Evolutionary conservation across 2,888 invertebrate genomes (phyloP).

Genomic region (Hirtodrosophila confusa): DNA sequence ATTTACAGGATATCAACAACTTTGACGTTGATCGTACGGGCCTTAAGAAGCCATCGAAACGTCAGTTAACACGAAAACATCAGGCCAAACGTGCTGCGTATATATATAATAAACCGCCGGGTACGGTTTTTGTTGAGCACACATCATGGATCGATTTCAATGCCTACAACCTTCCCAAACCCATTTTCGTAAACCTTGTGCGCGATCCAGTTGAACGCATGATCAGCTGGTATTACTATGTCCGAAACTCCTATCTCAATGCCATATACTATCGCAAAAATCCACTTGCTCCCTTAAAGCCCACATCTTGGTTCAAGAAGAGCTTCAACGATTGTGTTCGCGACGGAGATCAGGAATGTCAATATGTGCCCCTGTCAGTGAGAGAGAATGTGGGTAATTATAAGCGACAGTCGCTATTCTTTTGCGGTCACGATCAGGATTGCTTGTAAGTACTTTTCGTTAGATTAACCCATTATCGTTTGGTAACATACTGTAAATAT

Average conservation of each 20-base stretch:
- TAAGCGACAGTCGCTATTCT: conserved; percentile 92
- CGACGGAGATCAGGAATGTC: conserved; percentile 91
- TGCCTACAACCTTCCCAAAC: conserved; percentile 90
- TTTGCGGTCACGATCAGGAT: conserved; percentile 93
- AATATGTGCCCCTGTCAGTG: conserved; percentile 90
- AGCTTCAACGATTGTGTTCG: conserved; percentile 94
- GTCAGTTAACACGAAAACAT: conserved; percentile 86
- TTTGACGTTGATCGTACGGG: conserved; percentile 86
- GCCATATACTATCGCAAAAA: conserved; percentile 92
- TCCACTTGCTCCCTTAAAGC: conserved; percentile 86
- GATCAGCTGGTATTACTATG: conserved; percentile 95
- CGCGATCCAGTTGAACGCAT: conserved; percentile 94
- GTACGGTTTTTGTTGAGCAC: conserved; percentile 93
- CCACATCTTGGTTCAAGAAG: conserved; percentile 83
- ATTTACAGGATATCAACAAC: conserved; percentile 82
- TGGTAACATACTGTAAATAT: neutral
- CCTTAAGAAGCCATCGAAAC: conserved; percentile 27
- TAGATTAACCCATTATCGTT: conserved; percentile 2
- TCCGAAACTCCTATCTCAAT: conserved; percentile 88
- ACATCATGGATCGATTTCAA: conserved; percentile 95
- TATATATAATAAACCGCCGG: conserved; percentile 88
- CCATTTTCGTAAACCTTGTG: conserved; percentile 94
- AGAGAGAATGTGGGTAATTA: conserved; percentile 93
- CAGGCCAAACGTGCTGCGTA: conserved; percentile 89
- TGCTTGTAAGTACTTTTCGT: conserved; percentile 88